These are phyloP conservation scores for Galaxias olidus DNA, from an alignment of 2,797 vertebrate genomes.

Conservation along the genomic window DNA sequence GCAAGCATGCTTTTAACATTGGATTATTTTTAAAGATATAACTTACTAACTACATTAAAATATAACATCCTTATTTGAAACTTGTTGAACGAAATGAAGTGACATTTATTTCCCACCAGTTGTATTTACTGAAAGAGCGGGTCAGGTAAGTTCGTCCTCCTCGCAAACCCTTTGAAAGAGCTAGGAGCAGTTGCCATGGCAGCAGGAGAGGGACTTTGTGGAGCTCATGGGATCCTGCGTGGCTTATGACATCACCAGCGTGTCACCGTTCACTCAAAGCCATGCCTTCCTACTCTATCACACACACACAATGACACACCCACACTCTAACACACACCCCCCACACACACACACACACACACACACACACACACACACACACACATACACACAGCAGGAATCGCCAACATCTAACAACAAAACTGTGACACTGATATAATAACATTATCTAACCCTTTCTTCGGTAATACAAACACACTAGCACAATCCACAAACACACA, in stretches of 20 bases:
- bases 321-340: constrained; percentile 20
- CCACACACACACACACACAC: background rate
- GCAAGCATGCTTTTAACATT: too few relatives aligned
- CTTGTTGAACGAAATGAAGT: too few relatives aligned
- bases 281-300: constrained; percentile 35
- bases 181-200: constrained; percentile 68
- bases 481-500: too few relatives aligned
- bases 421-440: background rate
- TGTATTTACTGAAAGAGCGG: background rate
- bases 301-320: constrained; percentile 29
- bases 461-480: too few relatives aligned
- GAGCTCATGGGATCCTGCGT: constrained; percentile 30
- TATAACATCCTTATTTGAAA: too few relatives aligned
- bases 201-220: constrained; percentile 54
- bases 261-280: constrained; percentile 39
- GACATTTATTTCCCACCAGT: background rate
- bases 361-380: background rate
- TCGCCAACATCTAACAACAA: background rate
- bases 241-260: constrained; percentile 43
- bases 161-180: constrained; percentile 37
- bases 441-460: background rate
- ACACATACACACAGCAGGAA: background rate
- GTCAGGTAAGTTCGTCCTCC: constrained; percentile 56
- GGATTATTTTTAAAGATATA: too few relatives aligned
- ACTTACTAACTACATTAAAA: too few relatives aligned